A percentile compares a stretch with the other conserved stretches of the same genome.
phyloP scores from a whole-genome alignment of 2,113 vertebrate species.

The Thermophis baileyi region DNA sequence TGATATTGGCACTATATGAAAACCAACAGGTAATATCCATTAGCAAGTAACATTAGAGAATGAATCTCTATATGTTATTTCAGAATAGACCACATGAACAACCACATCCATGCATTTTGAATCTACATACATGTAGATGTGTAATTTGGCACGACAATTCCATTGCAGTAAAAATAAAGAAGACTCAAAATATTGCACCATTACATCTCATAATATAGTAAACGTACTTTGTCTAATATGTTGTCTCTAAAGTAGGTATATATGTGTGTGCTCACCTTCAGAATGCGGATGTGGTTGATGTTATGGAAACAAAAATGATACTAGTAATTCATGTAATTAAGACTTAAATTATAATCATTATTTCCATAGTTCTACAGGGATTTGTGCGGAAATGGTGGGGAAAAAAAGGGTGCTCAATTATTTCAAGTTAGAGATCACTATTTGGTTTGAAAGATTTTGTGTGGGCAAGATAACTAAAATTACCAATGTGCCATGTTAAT shows the following conservation, averaged over 20 bases:
- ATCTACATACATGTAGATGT: neutral
- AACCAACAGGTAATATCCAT: neutral
- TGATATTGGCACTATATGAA: neutral
- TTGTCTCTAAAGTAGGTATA: conserved; percentile 45
- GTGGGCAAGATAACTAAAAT: neutral
- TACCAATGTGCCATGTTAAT: neutral
- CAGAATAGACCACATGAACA: neutral
- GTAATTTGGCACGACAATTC: conserved; percentile 1
- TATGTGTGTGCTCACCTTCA: conserved; percentile 17
- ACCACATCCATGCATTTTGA: neutral
- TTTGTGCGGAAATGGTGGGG: neutral
- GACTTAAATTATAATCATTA: neutral
- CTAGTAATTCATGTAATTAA: conserved; percentile 15
- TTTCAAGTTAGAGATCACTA: neutral
- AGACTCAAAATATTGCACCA: neutral
- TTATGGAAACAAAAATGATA: conserved; percentile 61
- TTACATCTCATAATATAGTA: neutral
- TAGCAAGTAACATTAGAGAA: neutral
- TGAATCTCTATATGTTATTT: neutral
- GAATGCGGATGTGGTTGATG: neutral
- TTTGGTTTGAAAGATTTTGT: neutral
- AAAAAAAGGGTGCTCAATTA: neutral
- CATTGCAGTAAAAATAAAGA: neutral
- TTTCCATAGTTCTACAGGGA: neutral
- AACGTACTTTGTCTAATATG: neutral